Percentiles rank a stretch among this genome's conserved stretches.
These are phyloP conservation scores for Pipra filicauda DNA, from an alignment of 2,113 vertebrate genomes.

Conservation along the genomic window DNA sequence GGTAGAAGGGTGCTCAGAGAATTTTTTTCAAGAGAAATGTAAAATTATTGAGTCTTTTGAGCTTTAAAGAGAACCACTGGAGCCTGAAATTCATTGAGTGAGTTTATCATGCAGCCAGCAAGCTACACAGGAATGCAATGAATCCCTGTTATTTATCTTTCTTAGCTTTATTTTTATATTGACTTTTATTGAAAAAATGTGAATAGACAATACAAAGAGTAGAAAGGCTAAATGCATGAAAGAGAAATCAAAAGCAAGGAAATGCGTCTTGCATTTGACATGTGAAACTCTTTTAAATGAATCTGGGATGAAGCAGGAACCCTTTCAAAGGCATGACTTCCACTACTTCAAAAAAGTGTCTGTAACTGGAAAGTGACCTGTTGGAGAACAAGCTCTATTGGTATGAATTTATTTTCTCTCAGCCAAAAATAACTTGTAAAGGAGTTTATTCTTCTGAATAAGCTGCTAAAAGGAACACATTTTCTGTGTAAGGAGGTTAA, in stretches of 20 bases:
- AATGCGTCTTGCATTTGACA: background rate
- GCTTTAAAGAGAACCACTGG: background rate
- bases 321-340: constrained; percentile 40
- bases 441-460: constrained; percentile 36
- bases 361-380: constrained; percentile 50
- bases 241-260: constrained; percentile 37
- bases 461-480: constrained; percentile 23
- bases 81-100: background rate
- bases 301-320: constrained; percentile 18
- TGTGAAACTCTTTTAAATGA: constrained; percentile 27
- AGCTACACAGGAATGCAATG: background rate
- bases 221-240: constrained; percentile 25
- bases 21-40: background rate
- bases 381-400: constrained; percentile 21
- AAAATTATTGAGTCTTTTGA: background rate
- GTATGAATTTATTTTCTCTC: constrained; percentile 47
- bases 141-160: background rate
- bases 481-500: constrained; percentile 53
- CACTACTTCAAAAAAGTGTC: constrained; percentile 26
- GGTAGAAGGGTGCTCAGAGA: background rate
- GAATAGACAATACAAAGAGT: constrained; percentile 2
- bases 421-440: constrained; percentile 21
- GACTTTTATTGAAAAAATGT: constrained; percentile 21
- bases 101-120: background rate
- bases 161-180: constrained; percentile 16